These are phyloP conservation scores for Poecilia wingei DNA, from an alignment of 2,797 vertebrate genomes.

Conservation along the genomic window DNA sequence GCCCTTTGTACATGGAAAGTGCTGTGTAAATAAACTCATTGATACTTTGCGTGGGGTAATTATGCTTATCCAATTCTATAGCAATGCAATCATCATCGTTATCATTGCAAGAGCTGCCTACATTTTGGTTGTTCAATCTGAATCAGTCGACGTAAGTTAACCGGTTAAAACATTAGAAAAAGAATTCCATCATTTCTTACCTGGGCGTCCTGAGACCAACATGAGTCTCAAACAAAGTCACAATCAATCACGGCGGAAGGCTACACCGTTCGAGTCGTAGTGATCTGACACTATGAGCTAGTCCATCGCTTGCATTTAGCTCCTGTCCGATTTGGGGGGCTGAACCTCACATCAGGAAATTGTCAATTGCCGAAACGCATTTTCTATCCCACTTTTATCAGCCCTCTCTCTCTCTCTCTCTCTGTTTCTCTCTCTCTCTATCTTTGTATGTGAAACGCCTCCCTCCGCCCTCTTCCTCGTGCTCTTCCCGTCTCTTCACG, in stretches of 20 bases:
- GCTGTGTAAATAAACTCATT: not conserved
- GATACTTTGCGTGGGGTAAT: not conserved
- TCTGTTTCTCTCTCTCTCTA: constrained; percentile 42
- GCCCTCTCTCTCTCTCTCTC: constrained; percentile 56
- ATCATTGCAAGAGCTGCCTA: not conserved
- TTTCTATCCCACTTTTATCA: constrained; percentile 20
- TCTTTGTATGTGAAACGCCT: constrained; percentile 72
- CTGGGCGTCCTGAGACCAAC: constrained; percentile 39
- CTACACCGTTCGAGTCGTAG: constrained; percentile 10
- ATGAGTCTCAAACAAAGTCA: not conserved
- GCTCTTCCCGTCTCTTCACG: constrained; percentile 41
- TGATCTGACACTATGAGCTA: constrained; percentile 23
- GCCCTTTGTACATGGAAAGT: not conserved
- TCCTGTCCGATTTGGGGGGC: constrained; percentile 48
- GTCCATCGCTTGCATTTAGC: constrained; percentile 67
- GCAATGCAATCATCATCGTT: not conserved
- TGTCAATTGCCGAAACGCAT: constrained; percentile 82
- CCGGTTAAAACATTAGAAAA: not conserved
- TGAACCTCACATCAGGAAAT: constrained; percentile 89
- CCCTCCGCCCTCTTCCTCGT: constrained; percentile 65
- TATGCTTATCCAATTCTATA: not conserved
- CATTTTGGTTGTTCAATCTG: not conserved
- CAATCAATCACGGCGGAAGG: not conserved
- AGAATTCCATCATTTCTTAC: constrained; percentile 20
- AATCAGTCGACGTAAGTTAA: not conserved